Percentiles rank a stretch among this genome's conserved stretches.
These are phyloP conservation scores for Syngnathus acus DNA, from an alignment of 2,797 vertebrate genomes.

Conservation along the genomic window DNA sequence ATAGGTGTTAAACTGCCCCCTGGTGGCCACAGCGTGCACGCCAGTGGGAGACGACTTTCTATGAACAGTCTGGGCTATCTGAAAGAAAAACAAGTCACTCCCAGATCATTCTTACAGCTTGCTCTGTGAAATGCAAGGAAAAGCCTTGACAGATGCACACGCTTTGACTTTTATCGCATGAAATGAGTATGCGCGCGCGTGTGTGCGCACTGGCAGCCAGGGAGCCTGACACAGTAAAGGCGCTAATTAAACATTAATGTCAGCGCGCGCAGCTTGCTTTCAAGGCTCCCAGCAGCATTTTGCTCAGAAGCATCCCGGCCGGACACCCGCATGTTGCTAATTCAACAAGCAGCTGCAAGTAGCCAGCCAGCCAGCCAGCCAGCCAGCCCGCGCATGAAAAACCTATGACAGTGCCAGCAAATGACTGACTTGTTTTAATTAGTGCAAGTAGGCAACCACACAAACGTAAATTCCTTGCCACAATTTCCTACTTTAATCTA, in stretches of 20 bases:
- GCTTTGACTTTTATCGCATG: constrained; percentile 48
- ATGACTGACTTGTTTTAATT: constrained; percentile 50
- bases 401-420: constrained; percentile 34
- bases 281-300: constrained; percentile 49
- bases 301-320: constrained; percentile 43
- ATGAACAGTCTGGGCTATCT: neutral
- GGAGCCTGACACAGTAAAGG: constrained; percentile 51
- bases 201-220: constrained; percentile 34
- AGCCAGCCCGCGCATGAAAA: constrained; percentile 30
- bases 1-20: neutral
- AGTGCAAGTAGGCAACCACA: constrained; percentile 50
- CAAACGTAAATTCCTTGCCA: constrained; percentile 40
- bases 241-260: constrained; percentile 73
- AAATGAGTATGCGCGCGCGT: constrained; percentile 50
- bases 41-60: neutral
- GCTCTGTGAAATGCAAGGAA: constrained; percentile 8
- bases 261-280: constrained; percentile 45
- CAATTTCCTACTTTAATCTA: constrained; percentile 35
- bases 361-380: constrained; percentile 21
- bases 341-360: constrained; percentile 53
- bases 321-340: constrained; percentile 37
- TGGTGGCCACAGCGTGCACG: neutral
- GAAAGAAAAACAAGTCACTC: constrained; percentile 2
- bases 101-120: constrained; percentile 13
- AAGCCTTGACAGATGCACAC: constrained; percentile 25